These are phyloP conservation scores for Drosophila chauvacae DNA, from an alignment of 1,140 invertebrate species.

Conservation along the genomic window DNA sequence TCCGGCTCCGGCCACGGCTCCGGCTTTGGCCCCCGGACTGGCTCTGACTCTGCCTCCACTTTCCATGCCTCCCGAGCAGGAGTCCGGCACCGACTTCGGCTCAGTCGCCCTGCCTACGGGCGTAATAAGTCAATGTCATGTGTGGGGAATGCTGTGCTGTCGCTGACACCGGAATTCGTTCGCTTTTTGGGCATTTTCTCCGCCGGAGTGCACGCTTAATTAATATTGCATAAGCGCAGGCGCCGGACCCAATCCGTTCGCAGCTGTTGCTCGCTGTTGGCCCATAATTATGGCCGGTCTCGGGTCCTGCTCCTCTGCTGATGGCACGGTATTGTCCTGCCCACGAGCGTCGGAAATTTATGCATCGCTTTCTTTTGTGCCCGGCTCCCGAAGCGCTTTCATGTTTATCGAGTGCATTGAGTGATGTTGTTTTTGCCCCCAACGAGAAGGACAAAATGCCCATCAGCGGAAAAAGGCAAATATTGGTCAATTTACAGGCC, in stretches of 20 bases:
- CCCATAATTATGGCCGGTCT: conserved; percentile 60
- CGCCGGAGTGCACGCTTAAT: conserved; percentile 64
- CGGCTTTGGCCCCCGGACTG: neutral
- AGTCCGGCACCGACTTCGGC: conserved; percentile 10
- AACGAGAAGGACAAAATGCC: conserved; percentile 26
- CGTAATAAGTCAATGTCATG: conserved; percentile 74
- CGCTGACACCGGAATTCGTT: conserved; percentile 38
- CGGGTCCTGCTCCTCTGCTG: conserved; percentile 16
- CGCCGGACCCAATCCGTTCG: conserved; percentile 39
- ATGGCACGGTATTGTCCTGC: conserved; percentile 47
- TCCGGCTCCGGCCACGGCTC: conserved; percentile 10
- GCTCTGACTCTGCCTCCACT: conserved; percentile 4
- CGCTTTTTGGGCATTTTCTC: conserved; percentile 20
- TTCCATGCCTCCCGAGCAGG: neutral
- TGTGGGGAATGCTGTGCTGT: conserved; percentile 32
- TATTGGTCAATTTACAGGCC: conserved; percentile 15
- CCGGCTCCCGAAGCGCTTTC: conserved; percentile 27
- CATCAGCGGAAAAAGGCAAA: conserved; percentile 31
- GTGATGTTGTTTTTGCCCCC: conserved; percentile 53
- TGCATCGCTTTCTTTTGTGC: conserved; percentile 56
- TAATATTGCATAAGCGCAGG: conserved; percentile 78
- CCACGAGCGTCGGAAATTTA: conserved; percentile 53
- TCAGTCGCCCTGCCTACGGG: conserved; percentile 28
- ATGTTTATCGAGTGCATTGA: conserved; percentile 57
- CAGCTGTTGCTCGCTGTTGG: conserved; percentile 39